Base-by-base conservation (phyloP, 2,888 invertebrate genomes). In the Epirrita christyi region DNA sequence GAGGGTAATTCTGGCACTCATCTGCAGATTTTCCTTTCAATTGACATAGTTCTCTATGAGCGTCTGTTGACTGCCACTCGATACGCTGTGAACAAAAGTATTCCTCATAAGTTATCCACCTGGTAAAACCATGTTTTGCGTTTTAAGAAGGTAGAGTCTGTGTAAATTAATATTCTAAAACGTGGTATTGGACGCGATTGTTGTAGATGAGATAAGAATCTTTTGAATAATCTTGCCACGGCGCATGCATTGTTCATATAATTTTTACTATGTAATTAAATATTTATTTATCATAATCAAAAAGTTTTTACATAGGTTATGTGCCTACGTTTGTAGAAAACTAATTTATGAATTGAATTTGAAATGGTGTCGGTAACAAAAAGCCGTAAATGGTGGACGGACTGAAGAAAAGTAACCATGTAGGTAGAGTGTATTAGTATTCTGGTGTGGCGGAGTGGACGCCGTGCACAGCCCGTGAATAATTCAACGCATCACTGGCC, bases 1-100 rank as follows among this genome's bases (percentile, higher is more conserved):
- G 95, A 59, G 99, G 96, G 86, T 98, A 99, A 92, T 99, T 99
- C 90, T 99, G 98, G 86, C 99, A 99, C 85, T 98, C 97, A 81
- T 97, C 97, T 55, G 92, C 92, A 61, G 93, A 94, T 85, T 97
- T 97, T 65, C 98, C 98, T 85, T 98, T 98, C 73, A 97, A 87
- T 72, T 95, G 94, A 80, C 98, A 98, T 71, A 97, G 88, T 84
- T 97, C 96, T 67, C 95, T 94, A 83, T 97, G 97, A 13, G 96
- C 95, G 70, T 94, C 95, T 43, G 95, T 95, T 66, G 97, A 96
- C 72, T 94, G 93, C 98, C 98, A 98, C 81, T 95, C 95, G 71
- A 98, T 93, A 72, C 95, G 93, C 94, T 95, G 93, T 53, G 83
- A 87, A 74, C 76, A 75, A 76, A 50, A 34, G 8, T 11, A n/a